Conservation (phyloP, 1,140 invertebrate genomes). For the Cherax quadricarinatus region DNA sequence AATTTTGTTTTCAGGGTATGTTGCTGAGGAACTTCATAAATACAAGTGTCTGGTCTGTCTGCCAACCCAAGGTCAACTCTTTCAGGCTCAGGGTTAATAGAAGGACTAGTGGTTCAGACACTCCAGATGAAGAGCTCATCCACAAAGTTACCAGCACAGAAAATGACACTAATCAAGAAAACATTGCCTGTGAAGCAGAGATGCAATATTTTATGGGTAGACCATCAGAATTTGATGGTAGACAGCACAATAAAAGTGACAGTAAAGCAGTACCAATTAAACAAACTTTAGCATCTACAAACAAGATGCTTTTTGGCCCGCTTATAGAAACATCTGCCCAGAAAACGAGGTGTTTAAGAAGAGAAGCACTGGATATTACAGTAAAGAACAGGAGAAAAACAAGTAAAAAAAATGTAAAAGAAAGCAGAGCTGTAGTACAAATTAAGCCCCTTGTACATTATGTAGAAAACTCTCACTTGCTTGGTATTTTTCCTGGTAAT, state of each 20-base stretch:
- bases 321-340: slow-evolving; percentile 37
- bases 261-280: background rate
- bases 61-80: background rate
- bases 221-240: background rate
- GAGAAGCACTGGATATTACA: background rate
- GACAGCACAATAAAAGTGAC: background rate
- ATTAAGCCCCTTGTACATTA: slow-evolving; percentile 5
- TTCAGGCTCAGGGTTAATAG: background rate
- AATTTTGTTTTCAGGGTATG: background rate
- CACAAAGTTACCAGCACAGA: background rate
- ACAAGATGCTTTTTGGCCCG: slow-evolving; percentile 41
- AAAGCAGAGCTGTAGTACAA: background rate
- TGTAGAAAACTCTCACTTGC: slow-evolving; percentile 12
- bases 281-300: slow-evolving; percentile 14
- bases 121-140: background rate
- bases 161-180: background rate
- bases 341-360: slow-evolving; percentile 10
- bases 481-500: slow-evolving; percentile 1
- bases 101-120: background rate
- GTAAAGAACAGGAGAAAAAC: background rate
- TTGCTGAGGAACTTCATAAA: background rate
- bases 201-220: background rate
- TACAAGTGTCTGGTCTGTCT: background rate
- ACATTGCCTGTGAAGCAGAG: slow-evolving; percentile 1
- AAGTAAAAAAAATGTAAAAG: background rate